Percentiles rank a stretch among this genome's conserved stretches.
Evolutionary conservation across 1,140 invertebrate genomes (phyloP).

Genomic region (Hypsibius dujardini): DNA sequence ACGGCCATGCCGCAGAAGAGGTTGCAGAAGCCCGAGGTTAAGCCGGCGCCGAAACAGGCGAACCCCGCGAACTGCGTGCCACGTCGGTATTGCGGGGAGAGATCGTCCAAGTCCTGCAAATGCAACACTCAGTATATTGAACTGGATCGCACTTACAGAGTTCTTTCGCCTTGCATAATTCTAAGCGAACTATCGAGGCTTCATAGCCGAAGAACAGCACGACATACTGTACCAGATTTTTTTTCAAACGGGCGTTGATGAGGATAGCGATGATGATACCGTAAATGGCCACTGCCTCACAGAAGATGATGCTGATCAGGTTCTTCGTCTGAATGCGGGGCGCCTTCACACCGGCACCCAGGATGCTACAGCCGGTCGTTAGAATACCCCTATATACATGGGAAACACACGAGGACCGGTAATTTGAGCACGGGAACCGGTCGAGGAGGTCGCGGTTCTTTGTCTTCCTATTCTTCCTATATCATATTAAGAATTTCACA

Average conservation of each 20-base stretch:
- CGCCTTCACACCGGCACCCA: slow-evolving; percentile 93
- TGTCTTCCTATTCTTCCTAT: no score
- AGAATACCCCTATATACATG: slow-evolving; percentile 57
- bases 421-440: no score
- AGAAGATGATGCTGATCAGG: slow-evolving; percentile 96
- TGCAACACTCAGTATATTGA: no score
- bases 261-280: slow-evolving; percentile 96
- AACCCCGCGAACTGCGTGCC: slow-evolving; percentile 50
- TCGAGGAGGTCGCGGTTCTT: no score
- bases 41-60: slow-evolving; percentile 81
- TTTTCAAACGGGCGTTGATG: slow-evolving; percentile 57
- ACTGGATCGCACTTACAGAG: no score
- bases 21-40: slow-evolving; percentile 81
- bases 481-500: no score
- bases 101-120: no score
- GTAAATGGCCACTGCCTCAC: slow-evolving; percentile 95
- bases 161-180: no score
- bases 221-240: slow-evolving; percentile 26
- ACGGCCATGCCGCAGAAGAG: slow-evolving; percentile 86
- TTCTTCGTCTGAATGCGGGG: slow-evolving; percentile 98
- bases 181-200: no score
- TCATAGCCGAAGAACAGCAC: no score
- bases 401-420: no score
- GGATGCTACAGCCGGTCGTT: slow-evolving; percentile 82
- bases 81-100: background rate